Evolutionary conservation across 2,888 invertebrate species (phyloP), one percentile per base, ranked within the genome.

Genomic region (Mamestra brassicae): DNA sequence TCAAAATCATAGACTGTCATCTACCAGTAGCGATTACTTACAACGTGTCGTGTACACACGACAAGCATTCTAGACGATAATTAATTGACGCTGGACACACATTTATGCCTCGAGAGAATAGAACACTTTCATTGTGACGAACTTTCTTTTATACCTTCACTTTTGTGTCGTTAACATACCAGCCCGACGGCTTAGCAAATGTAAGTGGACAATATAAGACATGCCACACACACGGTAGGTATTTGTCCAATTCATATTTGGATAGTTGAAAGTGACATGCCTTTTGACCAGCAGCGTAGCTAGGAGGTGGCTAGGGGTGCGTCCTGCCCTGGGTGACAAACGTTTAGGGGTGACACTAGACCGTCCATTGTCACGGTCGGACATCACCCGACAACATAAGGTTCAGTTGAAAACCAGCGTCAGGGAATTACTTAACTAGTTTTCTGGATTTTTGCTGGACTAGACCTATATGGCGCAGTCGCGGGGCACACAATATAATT

Each of bases 111-210:
- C 64, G n/a, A 11, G 71, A 76, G 42, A 71, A 65, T 65, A n/a
- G 36, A 62, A 55, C 38, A 65, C 61, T 71, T 76, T 72, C 61
- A 65, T 76, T 71, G 54, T 76, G 47, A n/a, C 10, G 26, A 57
- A 77, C 72, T 77, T 77, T 77, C 72, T 77, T 77, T 65, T 52
- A 61, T 65, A 62, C 50, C 62, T 65, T 72, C 77, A 62, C 72
- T 77, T 76, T 76, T 61, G 64, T 42, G n/a, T 50, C 54, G 42
- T 10, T 38, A 36, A 54, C 52, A n/a, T 63, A 69, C 52, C 15
- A 55, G 58, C 13, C 0, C 0, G 11, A n/a, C 11, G 36, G 38
- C 52, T 13, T 1, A 42, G 54, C 13, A 42, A 26, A 26, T 26
- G 1, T 26, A 26, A 26, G 47, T 4, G 10, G 34, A 38, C n/a